Conservation (phyloP, 1,140 invertebrate genomes). For the Drosophila parabipectinata region DNA sequence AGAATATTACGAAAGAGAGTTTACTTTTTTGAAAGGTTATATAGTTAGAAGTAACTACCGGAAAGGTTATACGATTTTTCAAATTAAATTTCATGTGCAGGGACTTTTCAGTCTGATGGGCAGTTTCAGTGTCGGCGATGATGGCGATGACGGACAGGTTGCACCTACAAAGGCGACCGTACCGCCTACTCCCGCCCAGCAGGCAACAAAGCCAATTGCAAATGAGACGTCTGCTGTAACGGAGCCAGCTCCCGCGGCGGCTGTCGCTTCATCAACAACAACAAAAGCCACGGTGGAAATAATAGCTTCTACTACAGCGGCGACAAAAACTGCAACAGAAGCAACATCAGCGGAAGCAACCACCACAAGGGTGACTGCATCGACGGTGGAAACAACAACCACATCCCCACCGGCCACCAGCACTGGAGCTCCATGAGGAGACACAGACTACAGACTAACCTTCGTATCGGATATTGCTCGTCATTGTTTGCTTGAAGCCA, state of each 20-base stretch:
- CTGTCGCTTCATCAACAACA: background rate
- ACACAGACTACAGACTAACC: constrained; percentile 9
- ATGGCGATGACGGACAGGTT: constrained; percentile 5
- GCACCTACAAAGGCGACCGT: constrained; percentile 12
- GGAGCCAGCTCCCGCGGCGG: constrained; percentile 4
- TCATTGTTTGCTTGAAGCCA: constrained; percentile 17
- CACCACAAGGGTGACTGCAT: background rate
- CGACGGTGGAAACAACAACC: constrained; percentile 11
- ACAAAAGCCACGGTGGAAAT: constrained; percentile 1
- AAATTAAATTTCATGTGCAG: constrained; percentile 21
- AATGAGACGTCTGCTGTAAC: constrained; percentile 10
- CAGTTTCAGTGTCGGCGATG: constrained; percentile 24
- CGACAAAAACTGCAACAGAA: background rate
- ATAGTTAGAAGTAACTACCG: too few species aligned
- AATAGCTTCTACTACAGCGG: constrained; percentile 7
- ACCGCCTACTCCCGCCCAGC: constrained; percentile 7
- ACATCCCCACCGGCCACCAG: constrained; percentile 1
- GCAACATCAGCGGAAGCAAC: constrained; percentile 1
- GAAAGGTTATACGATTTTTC: too few species aligned
- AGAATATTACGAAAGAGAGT: too few species aligned
- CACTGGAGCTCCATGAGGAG: constrained; percentile 6
- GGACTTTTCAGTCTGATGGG: constrained; percentile 33
- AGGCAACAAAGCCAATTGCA: constrained; percentile 42
- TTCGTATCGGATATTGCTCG: constrained; percentile 17
- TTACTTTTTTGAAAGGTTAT: too few species aligned